Evolutionary conservation across 2,797 vertebrate species (phyloP).

Genomic region (Yasuhikotakia modesta): DNA sequence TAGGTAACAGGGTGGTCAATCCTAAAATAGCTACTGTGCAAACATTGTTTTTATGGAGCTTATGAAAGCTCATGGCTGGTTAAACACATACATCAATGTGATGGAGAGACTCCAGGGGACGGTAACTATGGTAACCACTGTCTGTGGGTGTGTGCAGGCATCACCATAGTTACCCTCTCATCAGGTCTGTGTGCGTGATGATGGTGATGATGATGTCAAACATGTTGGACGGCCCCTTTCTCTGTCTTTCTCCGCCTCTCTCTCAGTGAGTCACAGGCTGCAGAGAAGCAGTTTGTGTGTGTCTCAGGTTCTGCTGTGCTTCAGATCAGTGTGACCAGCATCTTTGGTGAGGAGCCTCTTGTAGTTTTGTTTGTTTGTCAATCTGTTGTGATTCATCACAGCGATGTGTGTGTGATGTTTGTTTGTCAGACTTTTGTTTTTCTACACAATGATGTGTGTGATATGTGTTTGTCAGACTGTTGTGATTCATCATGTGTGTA

Average conservation of each 20-base stretch:
- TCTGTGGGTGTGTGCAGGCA: slow-evolving; percentile 33
- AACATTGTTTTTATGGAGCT: neutral
- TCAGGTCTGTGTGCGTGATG: slow-evolving; percentile 53
- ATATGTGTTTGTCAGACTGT: no score
- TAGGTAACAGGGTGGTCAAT: neutral
- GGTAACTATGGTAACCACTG: slow-evolving; percentile 13
- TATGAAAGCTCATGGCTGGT: neutral
- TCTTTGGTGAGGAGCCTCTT: slow-evolving; percentile 45
- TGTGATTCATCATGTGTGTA: no score
- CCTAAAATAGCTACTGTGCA: neutral
- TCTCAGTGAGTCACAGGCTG: slow-evolving; percentile 56
- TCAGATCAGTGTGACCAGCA: neutral
- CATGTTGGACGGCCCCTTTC: slow-evolving; percentile 67
- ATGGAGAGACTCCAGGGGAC: neutral
- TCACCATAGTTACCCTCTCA: slow-evolving; percentile 61
- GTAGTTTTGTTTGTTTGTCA: no score
- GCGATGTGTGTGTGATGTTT: neutral
- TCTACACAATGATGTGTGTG: neutral
- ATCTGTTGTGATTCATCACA: no score
- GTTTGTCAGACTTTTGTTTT: neutral
- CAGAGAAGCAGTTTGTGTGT: slow-evolving; percentile 48
- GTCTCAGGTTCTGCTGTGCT: slow-evolving; percentile 5
- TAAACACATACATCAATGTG: slow-evolving; percentile 11
- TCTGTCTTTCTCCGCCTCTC: neutral
- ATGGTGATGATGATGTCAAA: slow-evolving; percentile 74